Conservation (phyloP, 37 sponge, comb jelly and placozoan species). For the Corticium candelabrum region DNA sequence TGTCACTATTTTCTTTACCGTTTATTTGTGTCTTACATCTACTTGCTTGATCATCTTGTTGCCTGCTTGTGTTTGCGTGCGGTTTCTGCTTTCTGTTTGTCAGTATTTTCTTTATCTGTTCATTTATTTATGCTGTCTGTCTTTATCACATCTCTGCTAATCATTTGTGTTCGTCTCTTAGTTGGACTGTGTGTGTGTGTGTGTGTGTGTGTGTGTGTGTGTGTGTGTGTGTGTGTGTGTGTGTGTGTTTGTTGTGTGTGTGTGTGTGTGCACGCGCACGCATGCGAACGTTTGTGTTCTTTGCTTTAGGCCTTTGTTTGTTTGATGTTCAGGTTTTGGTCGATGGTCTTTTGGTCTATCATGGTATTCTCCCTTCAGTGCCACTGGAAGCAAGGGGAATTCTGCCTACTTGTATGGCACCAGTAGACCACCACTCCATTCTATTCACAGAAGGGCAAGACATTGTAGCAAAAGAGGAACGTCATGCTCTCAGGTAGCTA, state of each 20-base stretch:
- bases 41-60: no score
- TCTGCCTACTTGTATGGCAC: constrained; percentile 54
- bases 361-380: constrained; percentile 44
- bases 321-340: constrained; percentile 56
- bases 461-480: background rate
- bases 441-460: background rate
- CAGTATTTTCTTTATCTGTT: background rate
- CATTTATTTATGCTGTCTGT: background rate
- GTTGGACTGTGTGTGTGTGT: constrained; percentile 7
- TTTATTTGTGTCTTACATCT: no score
- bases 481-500: no score
- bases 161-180: background rate
- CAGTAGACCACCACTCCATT: constrained; percentile 15
- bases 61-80: background rate
- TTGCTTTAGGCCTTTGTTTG: constrained; percentile 5
- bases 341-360: constrained; percentile 76
- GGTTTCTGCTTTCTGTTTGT: background rate
- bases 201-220: constrained; percentile 10
- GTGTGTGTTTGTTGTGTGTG: constrained; percentile 10
- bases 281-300: constrained; percentile 6
- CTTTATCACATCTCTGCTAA: background rate
- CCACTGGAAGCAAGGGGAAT: constrained; percentile 35
- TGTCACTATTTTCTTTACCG: background rate
- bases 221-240: constrained; percentile 6
- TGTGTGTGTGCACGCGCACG: constrained; percentile 3